Evolutionary conservation across 23 tunicate genomes (phyloP).

Genomic region (Halocynthia roretzi): DNA sequence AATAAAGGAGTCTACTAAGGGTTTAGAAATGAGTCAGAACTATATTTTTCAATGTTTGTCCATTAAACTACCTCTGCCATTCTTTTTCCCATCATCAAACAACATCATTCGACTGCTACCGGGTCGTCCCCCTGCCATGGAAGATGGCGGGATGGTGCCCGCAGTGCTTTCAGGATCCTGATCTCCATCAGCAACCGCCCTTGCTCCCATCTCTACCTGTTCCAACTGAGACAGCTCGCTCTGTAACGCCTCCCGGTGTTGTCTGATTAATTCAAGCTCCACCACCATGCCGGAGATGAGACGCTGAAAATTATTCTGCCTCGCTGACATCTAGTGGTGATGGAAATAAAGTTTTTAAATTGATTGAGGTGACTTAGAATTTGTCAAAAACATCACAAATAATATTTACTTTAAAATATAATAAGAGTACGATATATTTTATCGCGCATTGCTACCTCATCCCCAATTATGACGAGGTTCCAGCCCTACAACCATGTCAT

Average conservation of each 20-base stretch:
- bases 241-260: slow-evolving; percentile 66
- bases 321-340: slow-evolving; percentile 51
- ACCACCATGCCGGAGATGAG: slow-evolving; percentile 54
- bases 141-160: slow-evolving; percentile 79
- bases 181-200: slow-evolving; percentile 59
- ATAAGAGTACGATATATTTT: no score
- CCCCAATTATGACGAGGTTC: no score
- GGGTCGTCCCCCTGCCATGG: slow-evolving; percentile 92
- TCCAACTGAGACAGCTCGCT: slow-evolving; percentile 74
- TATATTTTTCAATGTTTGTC: no score
- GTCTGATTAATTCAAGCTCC: slow-evolving; percentile 71
- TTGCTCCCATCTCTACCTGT: slow-evolving; percentile 59
- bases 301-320: slow-evolving; percentile 59
- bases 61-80: slow-evolving; percentile 47
- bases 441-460: no score
- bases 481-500: no score
- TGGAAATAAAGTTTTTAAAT: no score
- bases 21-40: no score
- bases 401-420: no score
- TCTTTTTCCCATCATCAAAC: slow-evolving; percentile 77
- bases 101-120: slow-evolving; percentile 89
- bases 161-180: slow-evolving; percentile 49
- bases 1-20: no score
- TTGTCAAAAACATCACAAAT: no score
- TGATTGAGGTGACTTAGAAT: no score